Evolutionary conservation across 1,140 invertebrate species (phyloP), one percentile per base, ranked within the genome.

Genomic region (Eciton burchellii): DNA sequence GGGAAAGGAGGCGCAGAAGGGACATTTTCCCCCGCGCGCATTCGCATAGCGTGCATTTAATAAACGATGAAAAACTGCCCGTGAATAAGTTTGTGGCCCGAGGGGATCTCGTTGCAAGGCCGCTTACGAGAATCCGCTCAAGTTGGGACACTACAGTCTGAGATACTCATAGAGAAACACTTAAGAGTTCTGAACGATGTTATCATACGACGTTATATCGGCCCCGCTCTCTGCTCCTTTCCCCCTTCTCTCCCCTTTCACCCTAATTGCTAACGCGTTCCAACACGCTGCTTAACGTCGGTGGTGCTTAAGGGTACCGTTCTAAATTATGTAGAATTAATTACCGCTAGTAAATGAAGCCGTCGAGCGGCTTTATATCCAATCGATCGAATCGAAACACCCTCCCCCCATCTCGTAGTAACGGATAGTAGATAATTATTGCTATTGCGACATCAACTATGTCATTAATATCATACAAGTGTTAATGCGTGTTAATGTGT

Each of bases 71-170:
- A 84, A 84, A 87, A 88, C 66, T 88, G 57, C 26, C 72, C 71
- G 5, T 21, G n/a, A 24, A 5, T 45, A 84, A 77, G 56, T 76
- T 86, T 26, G 11, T 5, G 9, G 11, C 6, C 0, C 35, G 68
- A 43, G 68, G 49, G 12, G 57, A 72, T 59, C 52, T 8, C 59
- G 70, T 82, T 84, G 47, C 84, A 84, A 84, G 87, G 71, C 74
- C 41, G 82, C 74, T 88, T 87, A 84, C 59, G 29, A 21, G 47
- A 66, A 66, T 84, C 41, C 49, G 24, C 19, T 45, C 43, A 66
- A 85, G 84, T 86, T 59, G 72, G 0, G 47, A 68, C 72, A 52
- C 47, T 83, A 60, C n/a, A 72, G 68, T 72, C 19, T 49, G 76
- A 76, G 79, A 26, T 66, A 54, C 66, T 76, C 29, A 65, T 24